Base-by-base conservation (phyloP, 2,113 vertebrate species). In the Seriola dumerili region DNA sequence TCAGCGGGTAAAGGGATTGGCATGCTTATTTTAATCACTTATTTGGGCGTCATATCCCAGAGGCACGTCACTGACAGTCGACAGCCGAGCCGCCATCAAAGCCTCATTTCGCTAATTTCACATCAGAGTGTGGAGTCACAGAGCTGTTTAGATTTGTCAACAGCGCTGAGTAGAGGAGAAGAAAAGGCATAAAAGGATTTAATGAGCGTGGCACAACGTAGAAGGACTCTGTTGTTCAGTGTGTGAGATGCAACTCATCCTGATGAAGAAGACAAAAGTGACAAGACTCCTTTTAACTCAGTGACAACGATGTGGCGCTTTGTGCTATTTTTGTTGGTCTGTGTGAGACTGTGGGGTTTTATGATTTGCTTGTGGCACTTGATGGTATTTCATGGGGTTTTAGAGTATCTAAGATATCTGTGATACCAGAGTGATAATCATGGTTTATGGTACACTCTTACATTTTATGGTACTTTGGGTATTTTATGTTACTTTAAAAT, bases 51-150 rank as follows among this genome's bases (percentile, higher is more conserved):
- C 5, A 57, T 14, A 34, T 86, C 79, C 83, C 75, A 1, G 59
- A 78, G 86, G 82, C 74, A 1, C 42, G 42, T 29, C 55, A 5
- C 34, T 5, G 68, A 72, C 76, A 48, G 48, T n/a, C 71, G 36
- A 67, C 57, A 69, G 32, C 66, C 4, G 75, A 69, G 84, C 44
- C 42, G 38, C 76, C 11, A 19, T 71, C 78, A 57, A 4, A 68
- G 65, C 57, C 64, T 58, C 64, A 12, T 83, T 77, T 64, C 65
- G 66, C 63, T 86, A 76, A 89, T 78, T 78, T 72, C 72, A 76
- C 76, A 79, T 78, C 66, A 76, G 70, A 68, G 61, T 40, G 86
- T 58, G 42, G 75, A 85, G 82, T 62, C 83, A 65, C 83, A 48
- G 64, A 85, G 70, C 59, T 46, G 38, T 46, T 81, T 59, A 38